Conservation (phyloP, 2,797 vertebrate genomes). For the Aythya fuligula region DNA sequence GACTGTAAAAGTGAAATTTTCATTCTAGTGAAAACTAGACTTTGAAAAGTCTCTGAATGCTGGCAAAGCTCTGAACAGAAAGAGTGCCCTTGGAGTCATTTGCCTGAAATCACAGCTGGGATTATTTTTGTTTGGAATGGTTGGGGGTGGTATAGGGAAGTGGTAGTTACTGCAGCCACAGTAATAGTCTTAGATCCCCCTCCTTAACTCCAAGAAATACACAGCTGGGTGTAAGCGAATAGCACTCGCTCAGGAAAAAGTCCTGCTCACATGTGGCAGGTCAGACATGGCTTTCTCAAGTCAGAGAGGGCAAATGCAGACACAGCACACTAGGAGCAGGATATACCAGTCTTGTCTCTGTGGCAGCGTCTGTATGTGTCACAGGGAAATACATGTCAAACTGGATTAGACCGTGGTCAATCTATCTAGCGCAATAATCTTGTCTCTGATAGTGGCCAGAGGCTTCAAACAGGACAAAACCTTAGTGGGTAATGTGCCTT, state of each 20-base stretch:
- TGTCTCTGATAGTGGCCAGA: conserved; percentile 30
- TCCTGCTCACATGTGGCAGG: neutral
- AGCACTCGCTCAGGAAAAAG: neutral
- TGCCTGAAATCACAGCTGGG: neutral
- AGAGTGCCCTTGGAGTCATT: neutral
- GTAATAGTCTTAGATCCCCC: neutral
- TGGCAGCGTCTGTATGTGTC: conserved; percentile 40
- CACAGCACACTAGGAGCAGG: conserved; percentile 16
- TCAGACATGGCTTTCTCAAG: neutral
- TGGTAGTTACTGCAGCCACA: neutral
- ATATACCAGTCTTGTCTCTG: conserved; percentile 18
- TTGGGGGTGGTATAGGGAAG: neutral
- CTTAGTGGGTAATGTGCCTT: neutral
- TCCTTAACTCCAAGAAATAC: neutral
- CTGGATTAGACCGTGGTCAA: neutral
- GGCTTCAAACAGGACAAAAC: conserved; percentile 15
- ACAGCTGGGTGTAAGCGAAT: neutral
- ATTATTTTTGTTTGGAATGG: fast-evolving
- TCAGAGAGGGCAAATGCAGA: neutral
- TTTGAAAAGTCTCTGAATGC: neutral
- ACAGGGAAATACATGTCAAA: neutral
- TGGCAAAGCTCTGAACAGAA: neutral
- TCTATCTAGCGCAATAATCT: neutral
- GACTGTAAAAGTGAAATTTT: neutral
- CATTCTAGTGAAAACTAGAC: neutral